Evolutionary conservation across 2,888 invertebrate genomes (phyloP).

Genomic region (Leptinotarsa juncta): DNA sequence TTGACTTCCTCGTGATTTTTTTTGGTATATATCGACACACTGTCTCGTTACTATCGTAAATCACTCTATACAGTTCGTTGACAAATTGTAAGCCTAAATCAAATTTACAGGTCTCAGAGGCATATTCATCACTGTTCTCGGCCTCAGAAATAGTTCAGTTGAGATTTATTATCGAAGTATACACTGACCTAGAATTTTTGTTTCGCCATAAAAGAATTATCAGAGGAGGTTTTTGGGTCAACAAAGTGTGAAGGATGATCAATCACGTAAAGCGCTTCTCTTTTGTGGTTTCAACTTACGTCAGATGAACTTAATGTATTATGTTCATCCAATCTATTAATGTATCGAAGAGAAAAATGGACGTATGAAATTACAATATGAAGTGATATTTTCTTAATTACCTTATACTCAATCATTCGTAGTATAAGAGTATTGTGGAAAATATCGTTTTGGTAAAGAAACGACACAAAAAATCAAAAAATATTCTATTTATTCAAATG

Average conservation of each 20-base stretch:
- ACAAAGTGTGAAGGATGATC: conserved; percentile 3
- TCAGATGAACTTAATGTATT: background rate
- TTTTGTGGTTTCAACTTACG: background rate
- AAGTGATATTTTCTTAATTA: no score
- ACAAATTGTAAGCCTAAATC: conserved; percentile 49
- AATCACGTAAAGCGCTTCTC: background rate
- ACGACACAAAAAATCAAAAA: no score
- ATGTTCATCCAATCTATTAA: background rate
- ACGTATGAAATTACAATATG: background rate
- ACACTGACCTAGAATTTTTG: background rate
- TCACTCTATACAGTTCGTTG: conserved; percentile 38
- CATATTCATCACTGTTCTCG: conserved; percentile 39
- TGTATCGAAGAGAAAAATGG: background rate
- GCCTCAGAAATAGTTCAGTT: background rate
- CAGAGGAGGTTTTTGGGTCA: background rate
- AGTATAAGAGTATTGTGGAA: no score
- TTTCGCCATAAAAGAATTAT: conserved; percentile 11
- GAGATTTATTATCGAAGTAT: conserved; percentile 11
- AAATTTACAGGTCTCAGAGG: conserved; percentile 44
- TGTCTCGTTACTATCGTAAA: conserved; percentile 29
- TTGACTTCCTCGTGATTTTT: no score
- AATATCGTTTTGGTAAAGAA: no score
- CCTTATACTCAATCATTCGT: no score
- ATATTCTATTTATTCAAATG: no score
- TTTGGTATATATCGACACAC: background rate